Percentiles rank a stretch among this genome's conserved stretches.
Conservation (phyloP, 2,797 vertebrate genomes). For the Ataeniobius toweri region DNA sequence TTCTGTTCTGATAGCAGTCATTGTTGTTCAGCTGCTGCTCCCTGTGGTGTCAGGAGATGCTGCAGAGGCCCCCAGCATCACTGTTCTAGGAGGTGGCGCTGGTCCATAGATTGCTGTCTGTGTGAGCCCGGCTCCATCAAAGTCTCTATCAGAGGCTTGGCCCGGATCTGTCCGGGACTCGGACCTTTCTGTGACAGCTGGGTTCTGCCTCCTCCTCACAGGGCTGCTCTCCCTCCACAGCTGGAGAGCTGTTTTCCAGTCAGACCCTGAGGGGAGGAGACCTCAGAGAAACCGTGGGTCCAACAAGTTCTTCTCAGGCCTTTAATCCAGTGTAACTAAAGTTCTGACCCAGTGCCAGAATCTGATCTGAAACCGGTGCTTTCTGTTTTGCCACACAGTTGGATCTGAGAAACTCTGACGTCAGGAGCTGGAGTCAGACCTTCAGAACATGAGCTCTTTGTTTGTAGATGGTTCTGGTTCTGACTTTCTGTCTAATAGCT, state of each 20-base stretch:
- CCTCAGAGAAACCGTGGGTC: too few relatives aligned
- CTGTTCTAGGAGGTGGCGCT: not conserved
- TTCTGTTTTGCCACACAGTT: not conserved
- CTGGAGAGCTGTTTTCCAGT: not conserved
- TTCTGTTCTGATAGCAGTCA: not conserved
- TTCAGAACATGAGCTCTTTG: not conserved
- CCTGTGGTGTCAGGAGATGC: not conserved
- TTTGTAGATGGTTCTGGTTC: not conserved
- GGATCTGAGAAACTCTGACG: constrained; percentile 1
- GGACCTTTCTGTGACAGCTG: too few relatives aligned
- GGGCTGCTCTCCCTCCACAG: not conserved
- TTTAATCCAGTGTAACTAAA: not conserved
- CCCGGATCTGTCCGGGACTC: not conserved
- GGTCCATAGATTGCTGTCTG: not conserved
- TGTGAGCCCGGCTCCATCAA: too few relatives aligned
- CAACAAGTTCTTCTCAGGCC: too few relatives aligned
- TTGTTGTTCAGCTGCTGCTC: not conserved
- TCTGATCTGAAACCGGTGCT: not conserved
- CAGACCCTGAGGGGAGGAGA: not conserved
- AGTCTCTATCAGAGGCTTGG: not conserved
- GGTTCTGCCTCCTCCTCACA: not conserved
- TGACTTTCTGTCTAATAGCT: not conserved
- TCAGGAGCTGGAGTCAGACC: not conserved
- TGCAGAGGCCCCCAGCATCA: not conserved
- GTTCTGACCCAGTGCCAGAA: not conserved